Evolutionary conservation across 2,113 vertebrate genomes (phyloP).

Genomic region (Oryctolagus cuniculus): DNA sequence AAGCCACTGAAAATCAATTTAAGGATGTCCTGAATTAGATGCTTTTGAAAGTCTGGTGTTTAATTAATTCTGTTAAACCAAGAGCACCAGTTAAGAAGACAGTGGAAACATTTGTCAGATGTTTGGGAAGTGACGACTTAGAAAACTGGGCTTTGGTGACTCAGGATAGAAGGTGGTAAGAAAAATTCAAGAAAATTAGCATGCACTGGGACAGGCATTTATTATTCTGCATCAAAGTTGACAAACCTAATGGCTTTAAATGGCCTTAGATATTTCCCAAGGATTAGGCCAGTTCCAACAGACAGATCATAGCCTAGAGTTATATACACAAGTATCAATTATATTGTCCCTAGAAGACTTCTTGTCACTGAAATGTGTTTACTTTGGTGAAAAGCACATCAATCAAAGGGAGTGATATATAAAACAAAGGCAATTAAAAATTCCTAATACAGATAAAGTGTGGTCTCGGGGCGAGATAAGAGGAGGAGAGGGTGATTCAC

Average conservation of each 20-base stretch:
- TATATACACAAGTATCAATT: constrained; percentile 5
- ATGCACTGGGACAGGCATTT: constrained; percentile 23
- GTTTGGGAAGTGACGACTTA: constrained; percentile 32
- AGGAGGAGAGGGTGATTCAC: not conserved
- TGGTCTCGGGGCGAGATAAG: constrained; percentile 12
- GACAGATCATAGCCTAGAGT: constrained; percentile 47
- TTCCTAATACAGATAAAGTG: constrained; percentile 36
- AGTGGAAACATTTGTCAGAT: constrained; percentile 33
- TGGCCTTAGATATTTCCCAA: constrained; percentile 45
- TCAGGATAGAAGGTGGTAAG: constrained; percentile 46
- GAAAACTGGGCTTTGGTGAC: constrained; percentile 19
- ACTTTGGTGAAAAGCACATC: constrained; percentile 37
- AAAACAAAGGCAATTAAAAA: constrained; percentile 65
- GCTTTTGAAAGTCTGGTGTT: constrained; percentile 32
- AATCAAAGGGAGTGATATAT: constrained; percentile 47
- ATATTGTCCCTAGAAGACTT: constrained; percentile 27
- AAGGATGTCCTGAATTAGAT: constrained; percentile 15
- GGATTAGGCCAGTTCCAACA: constrained; percentile 20
- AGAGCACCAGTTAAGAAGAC: constrained; percentile 38
- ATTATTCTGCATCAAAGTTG: constrained; percentile 49
- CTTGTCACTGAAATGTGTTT: constrained; percentile 30
- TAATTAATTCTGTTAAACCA: constrained; percentile 18
- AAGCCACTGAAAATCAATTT: constrained; percentile 30
- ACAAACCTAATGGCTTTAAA: constrained; percentile 43
- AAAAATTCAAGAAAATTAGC: constrained; percentile 49